Base-by-base conservation (phyloP, 2,888 invertebrate species). In the Melipona bicolor region DNA sequence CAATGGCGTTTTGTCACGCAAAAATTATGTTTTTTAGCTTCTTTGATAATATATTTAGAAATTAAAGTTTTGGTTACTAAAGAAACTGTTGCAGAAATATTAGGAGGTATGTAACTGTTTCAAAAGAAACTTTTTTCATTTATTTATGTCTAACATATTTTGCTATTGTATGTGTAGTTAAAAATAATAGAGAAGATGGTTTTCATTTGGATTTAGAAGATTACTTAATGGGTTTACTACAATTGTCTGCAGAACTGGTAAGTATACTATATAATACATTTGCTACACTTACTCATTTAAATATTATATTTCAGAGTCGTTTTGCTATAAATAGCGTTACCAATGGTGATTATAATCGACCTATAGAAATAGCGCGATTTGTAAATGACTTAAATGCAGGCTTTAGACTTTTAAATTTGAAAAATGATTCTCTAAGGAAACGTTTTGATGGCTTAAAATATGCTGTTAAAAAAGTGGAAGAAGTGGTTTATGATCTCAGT, bases 401-500 rank as follows among this genome's bases (percentile, higher is more conserved):
- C 0, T 99, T 98, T 93, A 96, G 98, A 92, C 95, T 98, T 79
- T 94, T 99, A 21, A 99, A 98, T 93, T 95, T 99, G 72, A 99
- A 99, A 94, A 99, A 99, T 94, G 98, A 98, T 93, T 96, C 96
- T 11, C 95, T 99, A 4, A 96, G 98, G 74, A 98, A 98, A 93
- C 96, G 97, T 21, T 98, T 97, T 91, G 98, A 99, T 95, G 97
- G 96, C 0, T 95, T 99, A 3, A 97, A 98, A 88, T 99, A 99
- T 92, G 98, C 98, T 92, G 97, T 98, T 36, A 98, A 98, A 94
- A 99, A 98, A 94, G 98, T 98, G 24, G 99, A 99, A 93, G 98
- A 98, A 94, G 97, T 98, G 0, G 98, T 98, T 0, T 98, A 98
- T 91, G 98, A 98, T 92, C 95, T 98, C 62, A 97, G 97, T 85